Evolutionary conservation across 2,797 vertebrate species (phyloP).

Genomic region (Hydrophis major): DNA sequence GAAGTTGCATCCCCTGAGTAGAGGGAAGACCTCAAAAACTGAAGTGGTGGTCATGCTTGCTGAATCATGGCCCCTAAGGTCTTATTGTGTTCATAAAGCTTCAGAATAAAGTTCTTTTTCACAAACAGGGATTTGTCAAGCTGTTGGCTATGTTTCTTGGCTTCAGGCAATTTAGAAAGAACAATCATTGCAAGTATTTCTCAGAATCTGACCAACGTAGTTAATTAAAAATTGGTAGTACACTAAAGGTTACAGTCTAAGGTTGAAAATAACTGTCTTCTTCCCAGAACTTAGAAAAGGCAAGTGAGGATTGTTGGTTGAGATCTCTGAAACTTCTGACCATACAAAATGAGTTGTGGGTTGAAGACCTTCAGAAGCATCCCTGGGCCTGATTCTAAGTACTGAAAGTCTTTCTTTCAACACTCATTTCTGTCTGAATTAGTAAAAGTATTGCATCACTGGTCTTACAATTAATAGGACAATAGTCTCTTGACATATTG

Average conservation of each 20-base stretch:
- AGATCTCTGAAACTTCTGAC: not conserved
- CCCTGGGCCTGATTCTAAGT: conserved; percentile 7
- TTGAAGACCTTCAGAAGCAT: not conserved
- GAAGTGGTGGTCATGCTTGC: not conserved
- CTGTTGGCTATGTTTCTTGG: not conserved
- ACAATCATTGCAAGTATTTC: not conserved
- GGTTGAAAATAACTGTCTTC: not conserved
- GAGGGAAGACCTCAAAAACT: not conserved
- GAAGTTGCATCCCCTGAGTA: not conserved
- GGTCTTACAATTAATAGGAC: conserved; percentile 31
- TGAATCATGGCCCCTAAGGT: not conserved
- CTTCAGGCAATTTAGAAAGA: not conserved
- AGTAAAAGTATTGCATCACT: conserved; percentile 36
- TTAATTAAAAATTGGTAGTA: not conserved
- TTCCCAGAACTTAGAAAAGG: not conserved
- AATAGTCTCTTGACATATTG: conserved; percentile 12
- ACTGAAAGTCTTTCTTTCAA: conserved; percentile 23
- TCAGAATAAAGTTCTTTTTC: not conserved
- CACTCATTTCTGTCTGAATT: conserved; percentile 34
- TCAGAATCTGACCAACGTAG: not conserved
- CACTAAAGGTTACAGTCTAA: not conserved
- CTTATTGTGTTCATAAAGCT: not conserved
- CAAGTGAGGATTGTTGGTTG: not conserved
- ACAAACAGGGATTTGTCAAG: not conserved
- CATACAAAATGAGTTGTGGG: not conserved